Evolutionary conservation across 2,888 invertebrate genomes (phyloP).

Genomic region (Ischnura elegans): DNA sequence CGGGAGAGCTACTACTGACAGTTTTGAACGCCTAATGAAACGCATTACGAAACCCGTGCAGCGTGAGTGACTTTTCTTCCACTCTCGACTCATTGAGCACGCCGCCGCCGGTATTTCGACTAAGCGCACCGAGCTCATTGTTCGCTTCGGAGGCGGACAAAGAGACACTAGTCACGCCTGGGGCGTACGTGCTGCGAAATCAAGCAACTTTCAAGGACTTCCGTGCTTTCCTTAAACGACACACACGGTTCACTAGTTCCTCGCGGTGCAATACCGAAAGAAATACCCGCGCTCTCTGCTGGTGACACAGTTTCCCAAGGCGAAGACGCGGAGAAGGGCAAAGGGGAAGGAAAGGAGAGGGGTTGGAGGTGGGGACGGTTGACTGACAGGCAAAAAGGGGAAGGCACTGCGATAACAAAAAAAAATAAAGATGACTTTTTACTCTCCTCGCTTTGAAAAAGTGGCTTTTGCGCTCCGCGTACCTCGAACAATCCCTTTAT

Average conservation of each 20-base stretch:
- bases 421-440: not conserved
- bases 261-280: slow-evolving; percentile 15
- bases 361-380: too few relatives aligned
- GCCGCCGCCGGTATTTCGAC: not conserved
- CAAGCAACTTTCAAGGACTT: slow-evolving; percentile 23
- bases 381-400: not conserved
- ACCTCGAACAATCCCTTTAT: not conserved
- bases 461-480: slow-evolving; percentile 10
- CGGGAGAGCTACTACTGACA: too few relatives aligned
- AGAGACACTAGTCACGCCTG: not conserved
- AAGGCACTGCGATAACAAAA: too few relatives aligned
- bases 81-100: not conserved
- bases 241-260: not conserved
- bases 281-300: not conserved
- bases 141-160: not conserved
- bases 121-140: not conserved
- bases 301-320: slow-evolving; percentile 16
- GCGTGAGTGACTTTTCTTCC: not conserved
- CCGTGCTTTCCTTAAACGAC: not conserved
- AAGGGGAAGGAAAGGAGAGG: not conserved
- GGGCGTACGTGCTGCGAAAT: slow-evolving; percentile 5
- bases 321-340: not conserved
- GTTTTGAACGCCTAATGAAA: too few relatives aligned
- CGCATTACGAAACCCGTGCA: too few relatives aligned
- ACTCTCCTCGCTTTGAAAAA: not conserved